phyloP scores from a whole-genome alignment of 2,888 invertebrate species.

The Chrysopilus asiliformis region DNA sequence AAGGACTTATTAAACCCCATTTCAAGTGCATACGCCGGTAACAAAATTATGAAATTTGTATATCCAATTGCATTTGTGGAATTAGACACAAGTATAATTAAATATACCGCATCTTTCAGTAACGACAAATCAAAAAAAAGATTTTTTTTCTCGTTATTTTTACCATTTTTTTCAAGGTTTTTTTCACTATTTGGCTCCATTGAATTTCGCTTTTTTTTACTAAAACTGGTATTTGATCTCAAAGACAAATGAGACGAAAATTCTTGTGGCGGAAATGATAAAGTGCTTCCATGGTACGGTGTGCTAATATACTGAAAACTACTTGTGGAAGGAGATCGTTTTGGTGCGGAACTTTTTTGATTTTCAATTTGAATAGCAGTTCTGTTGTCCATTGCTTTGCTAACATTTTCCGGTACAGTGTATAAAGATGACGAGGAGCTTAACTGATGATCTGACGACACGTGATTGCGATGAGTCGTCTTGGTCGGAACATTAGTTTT shows the following conservation, averaged over 20 bases:
- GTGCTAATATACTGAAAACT: slow-evolving; percentile 77
- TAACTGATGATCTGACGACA: slow-evolving; percentile 39
- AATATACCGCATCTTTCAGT: slow-evolving; percentile 63
- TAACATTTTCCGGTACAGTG: slow-evolving; percentile 60
- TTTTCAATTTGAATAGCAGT: slow-evolving; percentile 24
- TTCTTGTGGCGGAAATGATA: slow-evolving; percentile 63
- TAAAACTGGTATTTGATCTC: slow-evolving; percentile 48
- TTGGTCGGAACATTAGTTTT: slow-evolving; percentile 48
- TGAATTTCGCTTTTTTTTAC: slow-evolving; percentile 23
- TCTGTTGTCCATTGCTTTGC: too few relatives aligned
- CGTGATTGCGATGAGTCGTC: slow-evolving; percentile 35
- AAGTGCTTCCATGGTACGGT: slow-evolving; percentile 71
- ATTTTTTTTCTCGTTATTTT: slow-evolving; percentile 29
- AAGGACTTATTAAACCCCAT: slow-evolving; percentile 56
- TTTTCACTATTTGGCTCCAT: slow-evolving; percentile 30
- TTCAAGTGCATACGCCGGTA: slow-evolving; percentile 62
- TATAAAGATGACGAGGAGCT: slow-evolving; percentile 53
- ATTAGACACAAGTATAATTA: slow-evolving; percentile 71
- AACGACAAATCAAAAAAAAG: slow-evolving; percentile 64
- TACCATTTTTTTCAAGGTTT: slow-evolving; percentile 25
- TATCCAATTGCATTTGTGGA: slow-evolving; percentile 78
- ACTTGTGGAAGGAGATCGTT: slow-evolving; percentile 61
- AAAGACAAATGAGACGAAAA: slow-evolving; percentile 67
- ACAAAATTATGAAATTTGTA: slow-evolving; percentile 70
- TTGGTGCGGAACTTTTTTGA: slow-evolving; percentile 41